Conservation (phyloP, 2,888 invertebrate genomes). For the Eupithecia subfuscata region DNA sequence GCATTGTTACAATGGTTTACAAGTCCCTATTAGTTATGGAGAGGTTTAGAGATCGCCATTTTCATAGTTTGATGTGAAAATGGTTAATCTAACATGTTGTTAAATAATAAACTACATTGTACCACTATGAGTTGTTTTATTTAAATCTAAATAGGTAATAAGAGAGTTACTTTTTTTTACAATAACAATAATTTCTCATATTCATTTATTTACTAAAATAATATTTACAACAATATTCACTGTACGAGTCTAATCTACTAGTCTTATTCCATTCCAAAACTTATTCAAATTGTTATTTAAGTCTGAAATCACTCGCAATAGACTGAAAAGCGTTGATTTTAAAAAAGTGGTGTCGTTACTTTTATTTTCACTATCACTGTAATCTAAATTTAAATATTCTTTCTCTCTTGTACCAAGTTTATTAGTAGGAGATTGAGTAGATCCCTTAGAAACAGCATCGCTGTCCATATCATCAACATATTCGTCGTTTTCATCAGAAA, state of each 20-base stretch:
- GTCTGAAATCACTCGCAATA: constrained; percentile 63
- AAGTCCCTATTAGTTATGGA: constrained; percentile 80
- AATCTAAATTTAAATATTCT: constrained; percentile 47
- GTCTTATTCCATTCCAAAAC: constrained; percentile 65
- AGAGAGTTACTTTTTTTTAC: neutral
- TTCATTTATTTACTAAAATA: constrained; percentile 7
- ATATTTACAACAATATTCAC: constrained; percentile 44
- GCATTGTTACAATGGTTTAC: constrained; percentile 77
- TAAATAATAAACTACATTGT: constrained; percentile 88
- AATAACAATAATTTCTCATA: neutral
- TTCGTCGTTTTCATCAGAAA: constrained; percentile 51
- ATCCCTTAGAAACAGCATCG: constrained; percentile 40
- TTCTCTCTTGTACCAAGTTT: constrained; percentile 54
- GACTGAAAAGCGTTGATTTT: constrained; percentile 62
- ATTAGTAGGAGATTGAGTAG: constrained; percentile 15
- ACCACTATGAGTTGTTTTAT: constrained; percentile 78
- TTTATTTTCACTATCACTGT: neutral
- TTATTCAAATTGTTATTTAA: constrained; percentile 70
- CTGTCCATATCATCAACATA: constrained; percentile 40
- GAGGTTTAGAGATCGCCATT: constrained; percentile 83
- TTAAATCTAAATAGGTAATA: constrained; percentile 42
- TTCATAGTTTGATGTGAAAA: constrained; percentile 80
- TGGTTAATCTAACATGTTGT: constrained; percentile 85
- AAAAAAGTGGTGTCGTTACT: constrained; percentile 55
- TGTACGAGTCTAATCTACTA: constrained; percentile 63